phyloP scores from a whole-genome alignment of 2,888 invertebrate genomes.

The Pristionchus japonicus region DNA sequence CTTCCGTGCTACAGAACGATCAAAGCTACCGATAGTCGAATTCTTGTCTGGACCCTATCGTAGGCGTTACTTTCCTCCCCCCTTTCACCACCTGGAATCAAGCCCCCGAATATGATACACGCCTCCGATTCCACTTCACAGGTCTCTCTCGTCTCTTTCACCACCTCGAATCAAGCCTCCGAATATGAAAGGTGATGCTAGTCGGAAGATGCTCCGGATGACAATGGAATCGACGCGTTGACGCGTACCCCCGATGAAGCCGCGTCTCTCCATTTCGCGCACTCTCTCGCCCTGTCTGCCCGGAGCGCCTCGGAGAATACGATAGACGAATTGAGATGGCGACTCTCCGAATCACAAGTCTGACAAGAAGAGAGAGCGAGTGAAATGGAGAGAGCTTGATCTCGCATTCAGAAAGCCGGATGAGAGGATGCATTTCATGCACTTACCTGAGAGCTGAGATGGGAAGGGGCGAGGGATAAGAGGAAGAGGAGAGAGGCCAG shows the following conservation, averaged over 20 bases:
- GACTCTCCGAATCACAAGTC: no score
- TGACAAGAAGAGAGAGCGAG: neutral
- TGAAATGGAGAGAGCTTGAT: neutral
- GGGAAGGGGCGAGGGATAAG: neutral
- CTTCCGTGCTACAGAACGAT: no score
- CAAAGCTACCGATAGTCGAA: no score
- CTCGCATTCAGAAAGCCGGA: neutral
- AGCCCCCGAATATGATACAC: neutral
- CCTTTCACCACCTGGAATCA: no score
- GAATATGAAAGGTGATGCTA: conserved; percentile 19
- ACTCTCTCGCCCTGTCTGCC: neutral
- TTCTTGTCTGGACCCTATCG: neutral
- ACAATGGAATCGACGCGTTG: conserved; percentile 1
- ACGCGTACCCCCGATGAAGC: neutral
- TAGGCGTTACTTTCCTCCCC: neutral
- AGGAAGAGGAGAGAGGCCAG: neutral
- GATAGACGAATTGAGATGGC: neutral
- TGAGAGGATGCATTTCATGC: conserved; percentile 1
- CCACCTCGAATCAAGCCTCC: neutral
- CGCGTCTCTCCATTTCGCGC: neutral
- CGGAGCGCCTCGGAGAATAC: neutral
- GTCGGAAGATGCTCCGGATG: neutral
- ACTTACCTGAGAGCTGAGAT: conserved; percentile 1
- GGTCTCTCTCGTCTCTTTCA: neutral
- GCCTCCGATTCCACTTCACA: neutral